These are phyloP conservation scores for Saccostrea cuccullata DNA, from an alignment of 1,140 invertebrate species.

Conservation along the genomic window DNA sequence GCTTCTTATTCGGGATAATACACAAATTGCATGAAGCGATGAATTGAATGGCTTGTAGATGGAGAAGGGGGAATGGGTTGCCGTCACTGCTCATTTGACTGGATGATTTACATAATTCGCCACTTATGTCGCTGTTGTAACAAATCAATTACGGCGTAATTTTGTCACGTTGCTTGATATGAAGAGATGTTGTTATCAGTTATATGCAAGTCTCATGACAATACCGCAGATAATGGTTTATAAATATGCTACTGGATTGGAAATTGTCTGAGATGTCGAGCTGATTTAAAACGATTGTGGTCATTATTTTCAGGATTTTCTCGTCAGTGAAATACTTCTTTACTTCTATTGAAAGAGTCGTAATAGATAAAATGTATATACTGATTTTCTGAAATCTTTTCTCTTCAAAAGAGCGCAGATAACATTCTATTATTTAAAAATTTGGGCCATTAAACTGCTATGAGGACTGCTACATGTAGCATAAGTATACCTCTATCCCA, in stretches of 20 bases:
- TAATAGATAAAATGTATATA: too few species aligned
- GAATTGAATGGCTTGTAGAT: not conserved
- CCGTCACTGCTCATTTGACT: conserved; percentile 26
- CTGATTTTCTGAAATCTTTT: too few species aligned
- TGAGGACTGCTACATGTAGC: too few species aligned
- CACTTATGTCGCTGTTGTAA: conserved; percentile 5
- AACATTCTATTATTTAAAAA: too few species aligned
- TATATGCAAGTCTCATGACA: not conserved
- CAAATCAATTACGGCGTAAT: conserved; percentile 27
- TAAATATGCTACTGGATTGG: conserved; percentile 8
- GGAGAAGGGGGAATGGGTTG: not conserved
- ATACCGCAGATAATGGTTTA: conserved; percentile 4
- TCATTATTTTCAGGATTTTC: not conserved
- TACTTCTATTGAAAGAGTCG: too few species aligned
- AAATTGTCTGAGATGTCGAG: not conserved
- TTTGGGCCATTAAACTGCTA: too few species aligned
- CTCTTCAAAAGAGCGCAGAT: too few species aligned
- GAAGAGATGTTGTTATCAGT: not conserved
- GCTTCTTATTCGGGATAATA: conserved; percentile 9
- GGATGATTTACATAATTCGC: conserved; percentile 30
- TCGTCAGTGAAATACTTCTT: too few species aligned
- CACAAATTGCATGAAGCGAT: conserved; percentile 33
- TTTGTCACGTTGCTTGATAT: conserved; percentile 24
- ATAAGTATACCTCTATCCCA: too few species aligned
- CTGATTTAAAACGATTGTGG: not conserved